Conservation (phyloP, 2,888 invertebrate genomes). For the Cephus runcator region DNA sequence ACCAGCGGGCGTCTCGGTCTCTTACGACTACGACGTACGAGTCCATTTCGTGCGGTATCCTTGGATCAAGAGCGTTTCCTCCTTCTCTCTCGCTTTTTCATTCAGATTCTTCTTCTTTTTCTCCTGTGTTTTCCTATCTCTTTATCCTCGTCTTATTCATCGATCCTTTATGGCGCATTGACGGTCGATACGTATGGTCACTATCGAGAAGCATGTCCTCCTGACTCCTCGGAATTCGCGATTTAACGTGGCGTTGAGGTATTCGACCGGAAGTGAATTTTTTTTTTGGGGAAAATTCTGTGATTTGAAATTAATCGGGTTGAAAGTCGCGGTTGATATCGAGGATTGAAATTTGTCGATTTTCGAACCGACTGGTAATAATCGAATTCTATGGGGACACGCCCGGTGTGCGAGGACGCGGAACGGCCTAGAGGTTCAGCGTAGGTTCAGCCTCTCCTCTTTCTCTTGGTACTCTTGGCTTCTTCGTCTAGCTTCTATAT, state of each 20-base stretch:
- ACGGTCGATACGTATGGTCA: too few species aligned
- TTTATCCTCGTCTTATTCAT: too few species aligned
- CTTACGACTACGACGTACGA: slow-evolving; percentile 18
- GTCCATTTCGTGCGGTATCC: neutral
- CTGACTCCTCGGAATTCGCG: too few species aligned
- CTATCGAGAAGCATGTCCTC: too few species aligned
- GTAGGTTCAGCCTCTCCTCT: slow-evolving; percentile 1
- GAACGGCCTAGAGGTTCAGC: slow-evolving; percentile 58
- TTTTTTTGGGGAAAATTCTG: too few species aligned
- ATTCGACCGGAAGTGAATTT: too few species aligned
- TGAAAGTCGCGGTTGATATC: neutral
- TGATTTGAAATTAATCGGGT: too few species aligned
- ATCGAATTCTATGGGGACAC: slow-evolving; percentile 44
- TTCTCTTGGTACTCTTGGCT: neutral
- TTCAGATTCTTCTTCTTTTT: too few species aligned
- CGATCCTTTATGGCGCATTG: too few species aligned
- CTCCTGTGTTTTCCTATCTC: too few species aligned
- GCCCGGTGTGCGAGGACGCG: slow-evolving; percentile 63
- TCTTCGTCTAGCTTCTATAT: slow-evolving; percentile 7
- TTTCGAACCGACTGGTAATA: neutral
- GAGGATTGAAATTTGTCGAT: neutral
- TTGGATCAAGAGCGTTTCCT: neutral
- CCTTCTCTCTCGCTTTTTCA: neutral
- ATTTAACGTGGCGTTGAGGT: too few species aligned
- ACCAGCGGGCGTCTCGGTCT: slow-evolving; percentile 17